Evolutionary conservation across 2,113 vertebrate genomes (phyloP).

Genomic region (Notothenia rossii): DNA sequence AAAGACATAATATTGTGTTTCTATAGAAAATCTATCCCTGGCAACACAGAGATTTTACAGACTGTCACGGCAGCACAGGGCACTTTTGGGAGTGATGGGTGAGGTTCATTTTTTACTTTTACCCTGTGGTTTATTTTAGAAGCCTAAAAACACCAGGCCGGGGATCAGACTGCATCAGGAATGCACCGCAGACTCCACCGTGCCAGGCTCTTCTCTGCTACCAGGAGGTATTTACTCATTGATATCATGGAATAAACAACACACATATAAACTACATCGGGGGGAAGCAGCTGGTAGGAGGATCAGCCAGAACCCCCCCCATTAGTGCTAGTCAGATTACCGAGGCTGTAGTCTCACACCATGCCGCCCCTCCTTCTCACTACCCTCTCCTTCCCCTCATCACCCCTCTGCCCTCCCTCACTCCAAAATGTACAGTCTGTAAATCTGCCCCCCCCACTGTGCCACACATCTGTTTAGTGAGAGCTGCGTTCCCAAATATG

Average conservation of each 20-base stretch:
- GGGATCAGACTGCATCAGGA: constrained; percentile 8
- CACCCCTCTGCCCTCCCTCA: neutral
- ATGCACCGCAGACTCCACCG: neutral
- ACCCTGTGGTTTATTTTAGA: constrained; percentile 9
- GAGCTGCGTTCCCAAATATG: constrained; percentile 32
- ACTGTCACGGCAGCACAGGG: neutral
- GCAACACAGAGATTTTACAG: neutral
- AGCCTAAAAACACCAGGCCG: neutral
- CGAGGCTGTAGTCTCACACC: constrained; percentile 57
- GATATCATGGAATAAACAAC: constrained; percentile 32
- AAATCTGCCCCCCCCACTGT: constrained; percentile 70
- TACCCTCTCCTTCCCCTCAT: constrained; percentile 30
- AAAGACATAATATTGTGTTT: neutral
- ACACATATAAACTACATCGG: constrained; percentile 18
- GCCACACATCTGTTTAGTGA: constrained; percentile 71
- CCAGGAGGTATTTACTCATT: constrained; percentile 14
- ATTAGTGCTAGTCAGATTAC: constrained; percentile 66
- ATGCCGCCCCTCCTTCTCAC: constrained; percentile 17
- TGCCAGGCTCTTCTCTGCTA: neutral
- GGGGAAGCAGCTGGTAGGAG: constrained; percentile 74
- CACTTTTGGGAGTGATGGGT: neutral
- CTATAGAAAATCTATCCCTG: neutral
- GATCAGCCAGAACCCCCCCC: constrained; percentile 61
- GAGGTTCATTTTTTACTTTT: constrained; percentile 19
- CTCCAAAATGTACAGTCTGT: constrained; percentile 63